A percentile compares a stretch with the other conserved stretches of the same genome.
Conservation (phyloP, 2,888 invertebrate genomes). For the Hedya salicella region DNA sequence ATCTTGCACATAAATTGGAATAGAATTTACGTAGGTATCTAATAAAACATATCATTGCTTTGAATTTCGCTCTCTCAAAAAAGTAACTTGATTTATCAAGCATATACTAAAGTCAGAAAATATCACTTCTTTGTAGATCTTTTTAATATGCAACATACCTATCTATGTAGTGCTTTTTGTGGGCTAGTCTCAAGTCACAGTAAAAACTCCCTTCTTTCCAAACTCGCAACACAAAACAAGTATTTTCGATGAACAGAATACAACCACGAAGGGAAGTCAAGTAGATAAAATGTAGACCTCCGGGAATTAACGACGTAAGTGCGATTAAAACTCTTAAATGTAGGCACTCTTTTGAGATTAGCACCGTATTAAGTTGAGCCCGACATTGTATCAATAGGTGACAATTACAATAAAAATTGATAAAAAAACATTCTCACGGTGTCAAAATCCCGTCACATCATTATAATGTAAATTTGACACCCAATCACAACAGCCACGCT, state of each 20-base stretch:
- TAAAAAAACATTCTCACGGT: constrained; percentile 70
- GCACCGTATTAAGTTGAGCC: background rate
- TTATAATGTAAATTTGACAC: constrained; percentile 81
- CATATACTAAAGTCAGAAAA: no score
- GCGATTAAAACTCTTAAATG: background rate
- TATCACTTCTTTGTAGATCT: no score
- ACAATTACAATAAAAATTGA: constrained; percentile 47
- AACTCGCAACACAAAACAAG: no score
- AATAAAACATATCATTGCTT: no score
- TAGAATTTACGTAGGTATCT: no score
- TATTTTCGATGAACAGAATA: background rate
- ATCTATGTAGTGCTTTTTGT: no score
- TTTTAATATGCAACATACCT: no score
- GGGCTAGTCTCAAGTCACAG: background rate
- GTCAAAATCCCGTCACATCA: constrained; percentile 58
- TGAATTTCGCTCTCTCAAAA: no score
- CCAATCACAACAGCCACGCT: constrained; percentile 79
- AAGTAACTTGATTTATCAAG: no score
- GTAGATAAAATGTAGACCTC: background rate
- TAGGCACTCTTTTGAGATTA: constrained; percentile 17
- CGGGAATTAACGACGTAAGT: background rate
- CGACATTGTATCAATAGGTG: constrained; percentile 25
- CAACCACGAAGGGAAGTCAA: constrained; percentile 15
- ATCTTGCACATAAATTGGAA: no score
- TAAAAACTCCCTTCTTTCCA: background rate